Base-by-base conservation (phyloP, 2,888 invertebrate genomes). In the Apamea crenata region DNA sequence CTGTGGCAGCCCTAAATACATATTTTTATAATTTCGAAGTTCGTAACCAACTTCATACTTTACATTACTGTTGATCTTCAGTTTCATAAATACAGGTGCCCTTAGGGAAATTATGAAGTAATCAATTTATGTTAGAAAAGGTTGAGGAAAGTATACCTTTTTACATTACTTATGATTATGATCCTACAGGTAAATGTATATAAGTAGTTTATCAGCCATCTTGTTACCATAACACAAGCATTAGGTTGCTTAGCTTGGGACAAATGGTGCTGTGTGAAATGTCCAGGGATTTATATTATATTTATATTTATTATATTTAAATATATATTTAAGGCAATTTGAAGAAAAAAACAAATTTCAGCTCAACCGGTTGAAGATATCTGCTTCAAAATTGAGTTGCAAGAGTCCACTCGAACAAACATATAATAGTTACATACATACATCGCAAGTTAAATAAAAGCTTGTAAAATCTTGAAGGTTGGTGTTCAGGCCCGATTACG, bases 41-140 rank as follows among this genome's bases (percentile, higher is more conserved):
- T 3, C 56, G 56, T 25, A 47, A 29, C 1, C 2, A 56, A 47
- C 29, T 66, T 74, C 6, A 21, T 82, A 80, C 61, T 70, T 63
- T 10, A 16, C 29, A 16, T 61, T 61, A 18, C 16, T 61, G 72
- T 72, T 84, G 47, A 56, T 59, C 14, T 65, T 63, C 59, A 36
- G 67, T 71, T 67, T 56, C 67, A 29, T 21, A 71, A 61, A 83
- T 61, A 63, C 53, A 53, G 53, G 1, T 32, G 40, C 63, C 78
- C 67, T 14, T 47, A 7, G 84, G 81, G 81, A 81, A 81, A 81
- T 83, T 78, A 67, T 16, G 29, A 7, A n/a, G 71, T 71, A 78
- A 81, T 83, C 84, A 81, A 67, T 83, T 83, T 53, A 61, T n/a
- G 47, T 78, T 56, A 32, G 53, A 68, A 67, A 50, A 83, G 78